A percentile compares a stretch with the other conserved stretches of the same genome.
These are phyloP conservation scores for Trissolcus brochymenae DNA, from an alignment of 2,888 invertebrate genomes.

Conservation along the genomic window DNA sequence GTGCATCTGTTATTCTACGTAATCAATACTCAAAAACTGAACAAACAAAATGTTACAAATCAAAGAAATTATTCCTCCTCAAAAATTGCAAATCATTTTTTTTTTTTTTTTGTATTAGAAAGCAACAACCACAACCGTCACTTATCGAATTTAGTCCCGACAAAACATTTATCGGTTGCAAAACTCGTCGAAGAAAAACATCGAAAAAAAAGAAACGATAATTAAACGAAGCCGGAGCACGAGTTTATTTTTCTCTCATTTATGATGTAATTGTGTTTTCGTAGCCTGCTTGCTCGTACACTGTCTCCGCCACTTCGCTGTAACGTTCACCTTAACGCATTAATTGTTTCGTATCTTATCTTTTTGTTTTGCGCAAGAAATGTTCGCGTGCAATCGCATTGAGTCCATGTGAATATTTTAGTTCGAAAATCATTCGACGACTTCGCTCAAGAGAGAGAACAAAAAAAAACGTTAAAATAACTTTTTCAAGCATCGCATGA, in stretches of 20 bases:
- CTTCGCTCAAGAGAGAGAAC: constrained; percentile 8
- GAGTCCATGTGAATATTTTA: constrained; percentile 25
- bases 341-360: constrained; percentile 28
- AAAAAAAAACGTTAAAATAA: constrained; percentile 1
- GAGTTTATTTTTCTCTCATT: constrained; percentile 48
- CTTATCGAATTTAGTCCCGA: constrained; percentile 14
- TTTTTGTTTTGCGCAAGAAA: constrained; percentile 9
- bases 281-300: constrained; percentile 2
- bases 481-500: constrained; percentile 36
- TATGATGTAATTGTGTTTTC: constrained; percentile 43
- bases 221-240: constrained; percentile 33
- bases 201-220: constrained; percentile 28
- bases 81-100: background rate
- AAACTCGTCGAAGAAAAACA: constrained; percentile 40
- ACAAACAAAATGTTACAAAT: no score
- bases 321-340: constrained; percentile 19
- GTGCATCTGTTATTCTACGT: no score
- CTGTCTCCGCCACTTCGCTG: background rate
- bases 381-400: constrained; percentile 1
- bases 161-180: constrained; percentile 31
- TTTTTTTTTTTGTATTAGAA: constrained; percentile 6
- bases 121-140: constrained; percentile 11
- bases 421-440: constrained; percentile 3
- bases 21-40: no score
- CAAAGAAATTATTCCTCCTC: no score